A percentile compares a stretch with the other conserved stretches of the same genome.
phyloP scores from a whole-genome alignment of 2,113 vertebrate species.

The Brienomyrus longianalis region DNA sequence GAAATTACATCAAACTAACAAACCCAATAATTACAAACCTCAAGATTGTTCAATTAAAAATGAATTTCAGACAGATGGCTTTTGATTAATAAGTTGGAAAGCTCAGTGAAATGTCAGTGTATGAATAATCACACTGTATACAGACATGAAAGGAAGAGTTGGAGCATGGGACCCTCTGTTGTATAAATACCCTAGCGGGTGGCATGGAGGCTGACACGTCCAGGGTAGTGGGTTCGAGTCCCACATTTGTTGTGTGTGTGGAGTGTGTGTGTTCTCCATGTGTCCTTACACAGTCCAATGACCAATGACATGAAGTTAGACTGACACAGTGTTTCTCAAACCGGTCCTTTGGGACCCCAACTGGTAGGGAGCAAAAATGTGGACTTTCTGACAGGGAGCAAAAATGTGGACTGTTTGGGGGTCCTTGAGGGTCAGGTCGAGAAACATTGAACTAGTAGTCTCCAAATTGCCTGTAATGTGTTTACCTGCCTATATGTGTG shows the following conservation, averaged over 20 bases:
- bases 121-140: conserved; percentile 3
- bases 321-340: not conserved
- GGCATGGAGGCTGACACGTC: not conserved
- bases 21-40: conserved; percentile 3
- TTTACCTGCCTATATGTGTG: not conserved
- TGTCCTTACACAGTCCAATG: not conserved
- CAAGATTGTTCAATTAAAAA: conserved; percentile 1
- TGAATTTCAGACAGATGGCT: conserved; percentile 4
- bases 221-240: not conserved
- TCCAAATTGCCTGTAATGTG: not conserved
- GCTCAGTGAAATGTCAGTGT: not conserved
- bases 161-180: not conserved
- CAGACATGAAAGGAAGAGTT: not conserved
- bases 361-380: not conserved
- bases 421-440: not conserved
- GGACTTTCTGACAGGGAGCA: not conserved
- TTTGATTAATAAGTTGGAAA: not conserved
- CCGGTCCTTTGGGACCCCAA: not conserved
- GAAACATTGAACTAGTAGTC: not conserved
- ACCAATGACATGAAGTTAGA: not conserved
- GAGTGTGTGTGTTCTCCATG: not conserved
- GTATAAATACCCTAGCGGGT: not conserved
- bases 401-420: not conserved
- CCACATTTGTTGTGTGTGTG: not conserved
- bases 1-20: conserved; percentile 5